Base-by-base conservation (phyloP, 2,113 vertebrate genomes). In the Alectura lathami region DNA sequence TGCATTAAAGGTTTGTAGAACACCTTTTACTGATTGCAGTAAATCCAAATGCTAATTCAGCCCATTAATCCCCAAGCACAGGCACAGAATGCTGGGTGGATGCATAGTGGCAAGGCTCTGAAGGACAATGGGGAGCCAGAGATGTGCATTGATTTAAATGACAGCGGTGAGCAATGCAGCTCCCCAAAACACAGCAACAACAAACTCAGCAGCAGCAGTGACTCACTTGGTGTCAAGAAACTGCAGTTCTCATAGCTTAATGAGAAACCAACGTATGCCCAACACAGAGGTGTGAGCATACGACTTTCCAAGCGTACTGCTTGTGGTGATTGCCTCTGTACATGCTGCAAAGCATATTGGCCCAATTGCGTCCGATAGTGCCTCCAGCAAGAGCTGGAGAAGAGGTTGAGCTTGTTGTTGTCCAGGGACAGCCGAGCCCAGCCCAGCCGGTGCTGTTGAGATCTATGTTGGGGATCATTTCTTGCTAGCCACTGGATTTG, bases 41-140 rank as follows among this genome's bases (percentile, higher is more conserved):
- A n/a, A n/a, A 66, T 11, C 88, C 83, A 34, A 85, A 83, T 63
- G 34, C 43, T 93, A 67, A 85, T 67, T 80, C 51, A 42, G 59
- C 50, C 8, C 48, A 47, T 43, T 53, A 30, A 53, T 60, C 66
- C 94, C 53, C 62, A 36, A 32, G 48, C 43, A 20, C 0, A 0
- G 74, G 30, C 69, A 53, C 77, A 34, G 36, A 84, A 76, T 0
- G 0, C 11, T 15, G 89, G 60, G 59, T 10, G 13, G 21, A 22
- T 8, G 4, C 0, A 0, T 4, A 26, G 23, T 73, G 36, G 15
- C 23, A 62, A 29, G 29, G 42, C 24, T 80, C 64, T 0, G 0
- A 85, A 34, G 50, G 63, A 48, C 50, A 74, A 32, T 1, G 1
- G 27, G 30, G 9, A 32, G 17, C 17, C 50, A 34, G 82, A 59